Conservation (phyloP, 2,113 vertebrate species). For the Pionites leucogaster region DNA sequence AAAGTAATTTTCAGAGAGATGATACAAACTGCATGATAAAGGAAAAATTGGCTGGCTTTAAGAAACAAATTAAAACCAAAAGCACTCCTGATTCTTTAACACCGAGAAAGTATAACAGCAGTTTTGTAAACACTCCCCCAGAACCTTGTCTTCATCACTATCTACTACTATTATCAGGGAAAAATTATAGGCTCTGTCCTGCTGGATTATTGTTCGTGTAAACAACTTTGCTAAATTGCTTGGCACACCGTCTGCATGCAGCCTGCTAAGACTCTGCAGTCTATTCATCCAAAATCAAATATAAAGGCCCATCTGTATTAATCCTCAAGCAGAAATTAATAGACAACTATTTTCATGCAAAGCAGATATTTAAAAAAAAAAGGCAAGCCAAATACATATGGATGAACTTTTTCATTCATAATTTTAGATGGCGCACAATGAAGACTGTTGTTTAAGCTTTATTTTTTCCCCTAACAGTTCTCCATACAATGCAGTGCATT, state of each 20-base stretch:
- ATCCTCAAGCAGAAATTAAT: constrained; percentile 65
- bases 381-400: constrained; percentile 49
- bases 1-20: background rate
- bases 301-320: constrained; percentile 60
- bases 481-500: constrained; percentile 62
- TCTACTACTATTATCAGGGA: constrained; percentile 44
- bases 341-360: constrained; percentile 68
- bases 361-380: constrained; percentile 60
- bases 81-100: background rate
- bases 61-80: background rate
- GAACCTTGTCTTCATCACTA: constrained; percentile 33
- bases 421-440: constrained; percentile 46
- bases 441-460: constrained; percentile 32
- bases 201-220: constrained; percentile 50
- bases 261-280: constrained; percentile 30
- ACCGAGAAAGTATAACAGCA: background rate
- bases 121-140: constrained; percentile 35
- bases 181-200: constrained; percentile 48
- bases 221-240: constrained; percentile 63
- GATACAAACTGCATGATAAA: background rate
- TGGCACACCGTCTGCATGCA: constrained; percentile 49
- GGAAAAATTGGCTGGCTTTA: background rate
- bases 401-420: constrained; percentile 67
- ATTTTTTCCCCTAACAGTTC: constrained; percentile 34
- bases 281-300: constrained; percentile 51